Conservation (phyloP, 2,797 vertebrate genomes). For the Mormyrus hasselquistii region DNA sequence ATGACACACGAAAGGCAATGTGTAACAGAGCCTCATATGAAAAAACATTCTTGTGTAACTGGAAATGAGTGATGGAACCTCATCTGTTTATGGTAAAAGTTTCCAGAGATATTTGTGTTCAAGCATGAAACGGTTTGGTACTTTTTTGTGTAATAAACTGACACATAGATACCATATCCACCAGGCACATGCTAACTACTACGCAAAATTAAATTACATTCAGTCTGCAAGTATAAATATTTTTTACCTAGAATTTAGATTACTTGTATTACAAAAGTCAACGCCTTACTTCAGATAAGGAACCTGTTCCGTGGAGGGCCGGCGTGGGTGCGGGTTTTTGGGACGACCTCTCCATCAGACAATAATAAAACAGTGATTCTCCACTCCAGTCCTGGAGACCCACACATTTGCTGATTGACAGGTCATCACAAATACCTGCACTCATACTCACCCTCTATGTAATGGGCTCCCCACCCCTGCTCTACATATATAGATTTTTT, state of each 20-base stretch:
- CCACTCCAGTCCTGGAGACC: neutral
- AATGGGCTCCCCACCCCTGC: neutral
- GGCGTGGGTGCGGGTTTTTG: neutral
- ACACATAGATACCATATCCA: slow-evolving; percentile 5
- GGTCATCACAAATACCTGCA: neutral
- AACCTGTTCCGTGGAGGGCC: neutral
- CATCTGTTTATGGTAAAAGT: neutral
- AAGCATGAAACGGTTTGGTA: slow-evolving; percentile 5
- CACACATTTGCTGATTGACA: neutral
- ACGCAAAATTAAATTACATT: neutral
- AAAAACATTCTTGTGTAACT: slow-evolving; percentile 13
- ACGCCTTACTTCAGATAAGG: neutral
- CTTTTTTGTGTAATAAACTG: neutral
- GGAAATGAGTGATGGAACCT: neutral
- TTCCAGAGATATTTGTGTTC: neutral
- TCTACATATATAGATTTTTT: neutral
- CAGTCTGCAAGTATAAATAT: neutral
- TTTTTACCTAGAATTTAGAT: neutral
- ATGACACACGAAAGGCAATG: neutral
- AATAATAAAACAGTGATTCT: neutral
- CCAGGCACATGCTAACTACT: neutral
- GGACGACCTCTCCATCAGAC: neutral
- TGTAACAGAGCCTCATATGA: neutral
- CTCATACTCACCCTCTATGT: neutral
- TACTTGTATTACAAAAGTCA: neutral